Evolutionary conservation across 2,797 vertebrate species (phyloP).

Genomic region (Arremon aurantiirostris): DNA sequence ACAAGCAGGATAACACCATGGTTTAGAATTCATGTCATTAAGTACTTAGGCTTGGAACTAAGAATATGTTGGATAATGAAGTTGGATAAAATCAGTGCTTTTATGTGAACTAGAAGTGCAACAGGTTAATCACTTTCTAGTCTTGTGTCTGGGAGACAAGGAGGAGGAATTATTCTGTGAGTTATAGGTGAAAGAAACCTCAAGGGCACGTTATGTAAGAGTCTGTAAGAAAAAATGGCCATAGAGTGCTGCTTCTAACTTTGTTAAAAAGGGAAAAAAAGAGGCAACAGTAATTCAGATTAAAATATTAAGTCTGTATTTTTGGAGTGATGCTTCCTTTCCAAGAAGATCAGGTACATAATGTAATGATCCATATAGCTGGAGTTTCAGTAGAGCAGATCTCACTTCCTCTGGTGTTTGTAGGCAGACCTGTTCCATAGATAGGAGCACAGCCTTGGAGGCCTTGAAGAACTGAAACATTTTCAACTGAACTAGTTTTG

Average conservation of each 20-base stretch:
- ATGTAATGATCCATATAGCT: not conserved
- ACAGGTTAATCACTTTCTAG: not conserved
- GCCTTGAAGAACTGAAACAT: not conserved
- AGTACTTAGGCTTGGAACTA: not conserved
- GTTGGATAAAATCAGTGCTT: not conserved
- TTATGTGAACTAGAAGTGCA: not conserved
- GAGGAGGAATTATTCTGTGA: not conserved
- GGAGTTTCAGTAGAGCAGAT: not conserved
- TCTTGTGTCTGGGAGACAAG: not conserved
- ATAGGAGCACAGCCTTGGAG: not conserved
- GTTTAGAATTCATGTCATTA: not conserved
- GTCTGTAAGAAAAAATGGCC: not conserved
- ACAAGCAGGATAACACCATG: not conserved
- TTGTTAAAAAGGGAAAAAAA: not conserved
- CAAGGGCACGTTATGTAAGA: not conserved
- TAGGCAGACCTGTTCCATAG: not conserved
- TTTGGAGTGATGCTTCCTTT: not conserved
- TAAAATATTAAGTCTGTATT: not conserved
- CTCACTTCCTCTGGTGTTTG: not conserved
- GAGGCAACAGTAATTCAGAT: not conserved
- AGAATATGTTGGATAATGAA: not conserved
- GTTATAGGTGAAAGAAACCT: not conserved
- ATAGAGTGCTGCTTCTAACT: not conserved
- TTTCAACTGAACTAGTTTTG: not conserved
- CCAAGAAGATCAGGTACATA: not conserved